Evolutionary conservation across 2,797 vertebrate genomes (phyloP).

Genomic region (Cyclura pinguis): DNA sequence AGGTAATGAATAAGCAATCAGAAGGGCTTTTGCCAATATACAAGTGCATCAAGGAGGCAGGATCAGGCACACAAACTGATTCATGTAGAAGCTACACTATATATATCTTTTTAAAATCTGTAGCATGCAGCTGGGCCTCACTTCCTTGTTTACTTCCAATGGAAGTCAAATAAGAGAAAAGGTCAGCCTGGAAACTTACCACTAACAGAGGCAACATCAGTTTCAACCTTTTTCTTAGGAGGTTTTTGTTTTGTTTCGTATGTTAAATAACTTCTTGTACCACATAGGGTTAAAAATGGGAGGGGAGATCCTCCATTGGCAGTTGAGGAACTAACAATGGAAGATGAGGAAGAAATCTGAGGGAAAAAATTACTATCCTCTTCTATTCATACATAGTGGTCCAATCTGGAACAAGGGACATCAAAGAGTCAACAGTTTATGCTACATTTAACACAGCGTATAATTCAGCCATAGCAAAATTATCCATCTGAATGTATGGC

Average conservation of each 20-base stretch:
- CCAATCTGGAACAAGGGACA: neutral
- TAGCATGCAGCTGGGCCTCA: neutral
- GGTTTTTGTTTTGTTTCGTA: no score
- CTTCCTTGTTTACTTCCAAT: neutral
- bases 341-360: neutral
- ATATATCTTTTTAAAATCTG: neutral
- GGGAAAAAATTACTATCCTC: neutral
- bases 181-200: no score
- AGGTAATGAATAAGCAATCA: slow-evolving; percentile 65
- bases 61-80: slow-evolving; percentile 60
- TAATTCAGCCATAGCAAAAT: slow-evolving; percentile 40
- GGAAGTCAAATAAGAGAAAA: neutral
- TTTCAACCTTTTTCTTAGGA: no score
- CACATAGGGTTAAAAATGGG: neutral
- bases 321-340: no score
- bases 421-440: neutral
- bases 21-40: slow-evolving; percentile 62
- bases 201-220: no score
- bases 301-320: neutral
- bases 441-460: neutral
- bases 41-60: slow-evolving; percentile 63
- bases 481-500: slow-evolving; percentile 24
- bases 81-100: slow-evolving; percentile 9
- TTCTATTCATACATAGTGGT: neutral
- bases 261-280: neutral